These are phyloP conservation scores for Diorhabda sublineata DNA, from an alignment of 1,140 invertebrate species.

Conservation along the genomic window DNA sequence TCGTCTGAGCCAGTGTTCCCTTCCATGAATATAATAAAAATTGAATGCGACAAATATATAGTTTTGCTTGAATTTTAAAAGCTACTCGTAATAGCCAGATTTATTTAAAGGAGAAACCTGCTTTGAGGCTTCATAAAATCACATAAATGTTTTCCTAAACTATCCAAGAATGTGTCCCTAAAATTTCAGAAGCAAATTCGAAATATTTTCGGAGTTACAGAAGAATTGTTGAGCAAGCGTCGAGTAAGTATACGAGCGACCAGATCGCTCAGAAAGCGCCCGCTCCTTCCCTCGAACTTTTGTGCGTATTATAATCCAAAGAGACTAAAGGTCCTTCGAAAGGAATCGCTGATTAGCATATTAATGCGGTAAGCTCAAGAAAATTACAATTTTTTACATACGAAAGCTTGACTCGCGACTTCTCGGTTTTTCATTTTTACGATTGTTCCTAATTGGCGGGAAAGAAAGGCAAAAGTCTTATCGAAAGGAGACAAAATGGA, in stretches of 20 bases:
- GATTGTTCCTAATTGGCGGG: constrained; percentile 3
- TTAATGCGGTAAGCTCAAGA: no score
- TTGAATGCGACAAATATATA: no score
- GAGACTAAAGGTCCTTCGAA: no score
- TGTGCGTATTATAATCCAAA: no score
- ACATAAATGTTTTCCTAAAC: not conserved
- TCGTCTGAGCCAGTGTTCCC: no score
- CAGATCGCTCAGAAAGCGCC: no score
- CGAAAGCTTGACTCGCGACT: not conserved
- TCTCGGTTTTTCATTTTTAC: constrained; percentile 5
- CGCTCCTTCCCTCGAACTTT: no score
- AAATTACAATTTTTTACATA: not conserved
- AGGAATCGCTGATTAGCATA: no score
- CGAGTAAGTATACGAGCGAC: no score
- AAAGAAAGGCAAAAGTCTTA: not conserved
- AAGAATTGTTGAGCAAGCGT: not conserved
- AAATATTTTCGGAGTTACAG: not conserved
- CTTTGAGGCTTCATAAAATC: not conserved
- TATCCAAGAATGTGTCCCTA: no score
- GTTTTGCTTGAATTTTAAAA: not conserved
- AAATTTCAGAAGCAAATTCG: no score
- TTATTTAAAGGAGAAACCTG: not conserved
- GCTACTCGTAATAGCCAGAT: not conserved
- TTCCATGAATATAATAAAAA: no score
- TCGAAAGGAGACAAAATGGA: constrained; percentile 1